Base-by-base conservation (phyloP, 92 coral and sea anemone genomes). In the Umimayanthus chanpuru region DNA sequence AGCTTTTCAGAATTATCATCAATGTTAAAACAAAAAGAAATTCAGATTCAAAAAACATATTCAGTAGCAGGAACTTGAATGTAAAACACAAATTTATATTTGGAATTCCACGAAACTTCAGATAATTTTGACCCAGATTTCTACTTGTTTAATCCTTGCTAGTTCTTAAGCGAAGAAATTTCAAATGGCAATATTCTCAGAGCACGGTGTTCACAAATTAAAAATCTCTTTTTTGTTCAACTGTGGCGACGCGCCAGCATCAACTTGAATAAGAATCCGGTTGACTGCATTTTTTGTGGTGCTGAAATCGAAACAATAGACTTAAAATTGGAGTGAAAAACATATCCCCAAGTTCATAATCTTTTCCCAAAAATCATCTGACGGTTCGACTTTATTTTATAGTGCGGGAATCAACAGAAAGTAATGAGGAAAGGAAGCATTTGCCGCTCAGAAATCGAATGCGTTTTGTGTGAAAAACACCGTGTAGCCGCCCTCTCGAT, bases 401-500 rank as follows among this genome's bases (percentile, higher is more conserved):
- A 67, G 71, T 82, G 36, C n/a, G 36, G 32, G 36, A 25, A 66
- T 82, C 40, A 10, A 44, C 43, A 20, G 15, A 29, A 56, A 6
- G 21, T 80, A 28, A 29, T 5, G 84, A 9, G 15, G 25, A 16
- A 16, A 14, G 36, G 32, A 43, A 26, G 39, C 67, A 39, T n/a
- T 49, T 43, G 32, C 9, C 43, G 43, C 43, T 56, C 23, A 29
- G 65, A 29, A 44, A 41, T 9, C 47, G 78, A 83, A 71, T 83
- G 79, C 78, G 64, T 6, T 44, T 49, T 41, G 26, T 12, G 61
- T 9, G 39, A 41, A 53, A 72, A 82, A 82, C 44, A 11, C 30
- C 79, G 87, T 67, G 75, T 53, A 4, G 77, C 86, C 87, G 87
- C 87, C 87, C 87, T 43, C 49, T 25, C 50, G 7, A 25, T 39